Percentiles rank a stretch among this genome's conserved stretches.
These are phyloP conservation scores for Hyla sarda DNA, from an alignment of 2,113 vertebrate species.

Conservation along the genomic window DNA sequence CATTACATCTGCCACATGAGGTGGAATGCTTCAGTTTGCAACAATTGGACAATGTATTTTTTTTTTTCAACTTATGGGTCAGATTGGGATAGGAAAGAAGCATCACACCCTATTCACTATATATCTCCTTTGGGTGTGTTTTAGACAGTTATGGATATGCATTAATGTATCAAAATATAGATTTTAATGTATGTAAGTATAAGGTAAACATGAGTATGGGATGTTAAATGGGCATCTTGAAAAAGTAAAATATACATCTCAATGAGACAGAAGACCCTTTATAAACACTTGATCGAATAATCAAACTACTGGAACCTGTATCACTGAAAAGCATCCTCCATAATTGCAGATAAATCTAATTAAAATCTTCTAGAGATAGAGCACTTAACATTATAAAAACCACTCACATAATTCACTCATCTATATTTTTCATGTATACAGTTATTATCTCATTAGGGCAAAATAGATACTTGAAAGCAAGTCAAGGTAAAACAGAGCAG, in stretches of 20 bases:
- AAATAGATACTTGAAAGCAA: conserved; percentile 45
- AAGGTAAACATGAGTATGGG: not conserved
- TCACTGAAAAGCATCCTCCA: conserved; percentile 20
- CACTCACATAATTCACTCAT: conserved; percentile 39
- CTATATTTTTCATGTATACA: conserved; percentile 47
- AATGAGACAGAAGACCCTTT: not conserved
- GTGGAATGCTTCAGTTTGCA: too few relatives aligned
- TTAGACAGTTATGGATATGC: too few relatives aligned
- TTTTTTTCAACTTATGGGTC: too few relatives aligned
- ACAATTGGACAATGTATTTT: too few relatives aligned
- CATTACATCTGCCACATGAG: too few relatives aligned
- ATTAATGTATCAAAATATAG: not conserved
- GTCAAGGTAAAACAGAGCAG: not conserved
- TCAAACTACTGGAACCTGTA: conserved; percentile 20
- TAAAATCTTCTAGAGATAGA: conserved; percentile 30
- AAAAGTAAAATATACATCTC: not conserved
- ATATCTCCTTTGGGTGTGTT: too few relatives aligned
- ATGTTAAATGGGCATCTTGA: not conserved
- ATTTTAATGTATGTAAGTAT: not conserved
- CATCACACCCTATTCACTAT: too few relatives aligned
- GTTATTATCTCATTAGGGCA: conserved; percentile 46
- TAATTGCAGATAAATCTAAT: conserved; percentile 35
- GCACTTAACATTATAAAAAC: conserved; percentile 41
- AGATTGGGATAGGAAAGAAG: too few relatives aligned
- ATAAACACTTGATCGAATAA: conserved; percentile 5